phyloP scores from a whole-genome alignment of 2,888 invertebrate genomes.

The Labia minor region DNA sequence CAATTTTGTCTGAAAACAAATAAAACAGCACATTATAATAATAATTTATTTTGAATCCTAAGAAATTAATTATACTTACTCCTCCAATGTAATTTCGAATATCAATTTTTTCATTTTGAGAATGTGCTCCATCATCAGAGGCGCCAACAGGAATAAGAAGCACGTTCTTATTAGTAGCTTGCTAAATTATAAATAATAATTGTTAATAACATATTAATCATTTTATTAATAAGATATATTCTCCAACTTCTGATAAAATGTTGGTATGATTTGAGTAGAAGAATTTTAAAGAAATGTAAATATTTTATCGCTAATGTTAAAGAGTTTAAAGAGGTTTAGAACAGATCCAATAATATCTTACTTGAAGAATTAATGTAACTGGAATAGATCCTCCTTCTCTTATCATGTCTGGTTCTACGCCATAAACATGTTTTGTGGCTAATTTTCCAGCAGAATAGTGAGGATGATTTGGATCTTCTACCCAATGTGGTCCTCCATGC shows the following conservation, averaged over 20 bases:
- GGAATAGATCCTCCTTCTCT: constrained; percentile 98
- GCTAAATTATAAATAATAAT: constrained; percentile 40
- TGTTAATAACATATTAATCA: not conserved
- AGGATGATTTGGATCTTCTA: constrained; percentile 81
- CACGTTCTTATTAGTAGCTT: constrained; percentile 86
- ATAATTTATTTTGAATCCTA: constrained; percentile 18
- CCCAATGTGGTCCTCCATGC: constrained; percentile 84
- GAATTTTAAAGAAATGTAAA: too few relatives aligned
- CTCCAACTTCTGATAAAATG: not conserved
- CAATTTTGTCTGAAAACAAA: constrained; percentile 71
- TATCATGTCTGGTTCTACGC: constrained; percentile 84
- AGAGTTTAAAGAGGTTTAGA: too few relatives aligned
- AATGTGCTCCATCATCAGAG: constrained; percentile 96
- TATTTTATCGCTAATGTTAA: too few relatives aligned
- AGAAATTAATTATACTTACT: constrained; percentile 50
- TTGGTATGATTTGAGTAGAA: not conserved
- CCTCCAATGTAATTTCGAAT: constrained; percentile 87
- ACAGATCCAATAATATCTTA: constrained; percentile 25
- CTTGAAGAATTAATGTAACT: constrained; percentile 75
- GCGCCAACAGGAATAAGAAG: constrained; percentile 89
- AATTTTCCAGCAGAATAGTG: constrained; percentile 81
- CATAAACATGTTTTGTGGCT: constrained; percentile 75
- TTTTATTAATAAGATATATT: not conserved
- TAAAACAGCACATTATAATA: constrained; percentile 24
- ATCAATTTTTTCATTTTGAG: constrained; percentile 96